phyloP scores from a whole-genome alignment of 2,888 invertebrate species.

The Sylvicola fuscatus region DNA sequence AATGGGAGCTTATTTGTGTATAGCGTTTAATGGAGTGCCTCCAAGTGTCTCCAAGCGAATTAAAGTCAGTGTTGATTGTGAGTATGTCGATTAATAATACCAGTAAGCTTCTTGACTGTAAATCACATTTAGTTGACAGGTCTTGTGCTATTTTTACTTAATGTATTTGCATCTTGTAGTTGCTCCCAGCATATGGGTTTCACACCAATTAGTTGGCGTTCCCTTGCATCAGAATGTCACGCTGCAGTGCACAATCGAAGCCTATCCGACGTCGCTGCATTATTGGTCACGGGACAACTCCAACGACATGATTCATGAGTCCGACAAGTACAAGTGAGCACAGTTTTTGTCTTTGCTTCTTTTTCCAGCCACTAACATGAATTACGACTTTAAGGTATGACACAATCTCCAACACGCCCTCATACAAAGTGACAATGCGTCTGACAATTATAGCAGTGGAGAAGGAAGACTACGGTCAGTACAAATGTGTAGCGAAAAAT shows the following conservation, averaged over 20 bases:
- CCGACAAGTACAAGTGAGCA: conserved; percentile 49
- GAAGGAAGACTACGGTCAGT: conserved; percentile 64
- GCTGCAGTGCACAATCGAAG: conserved; percentile 77
- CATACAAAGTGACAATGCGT: conserved; percentile 76
- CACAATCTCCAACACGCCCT: conserved; percentile 42
- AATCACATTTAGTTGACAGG: too few species aligned
- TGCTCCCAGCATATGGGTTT: conserved; percentile 81
- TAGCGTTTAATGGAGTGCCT: conserved; percentile 70
- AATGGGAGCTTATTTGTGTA: conserved; percentile 85
- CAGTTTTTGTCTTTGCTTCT: neutral
- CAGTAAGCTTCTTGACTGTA: too few species aligned
- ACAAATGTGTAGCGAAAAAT: conserved; percentile 70
- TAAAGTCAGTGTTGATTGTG: conserved; percentile 86
- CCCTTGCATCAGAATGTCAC: conserved; percentile 68
- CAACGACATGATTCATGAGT: conserved; percentile 75
- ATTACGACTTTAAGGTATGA: conserved; percentile 25
- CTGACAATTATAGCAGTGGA: conserved; percentile 59
- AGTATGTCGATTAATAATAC: conserved; percentile 28
- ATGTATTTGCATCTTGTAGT: too few species aligned
- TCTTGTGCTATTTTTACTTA: too few species aligned
- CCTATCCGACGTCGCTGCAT: conserved; percentile 78
- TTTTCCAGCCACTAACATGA: neutral
- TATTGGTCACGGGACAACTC: conserved; percentile 70
- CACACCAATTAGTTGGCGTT: conserved; percentile 74
- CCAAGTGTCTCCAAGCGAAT: conserved; percentile 82